These are phyloP conservation scores for Lerema accius DNA, from an alignment of 1,140 invertebrate species.

Conservation along the genomic window DNA sequence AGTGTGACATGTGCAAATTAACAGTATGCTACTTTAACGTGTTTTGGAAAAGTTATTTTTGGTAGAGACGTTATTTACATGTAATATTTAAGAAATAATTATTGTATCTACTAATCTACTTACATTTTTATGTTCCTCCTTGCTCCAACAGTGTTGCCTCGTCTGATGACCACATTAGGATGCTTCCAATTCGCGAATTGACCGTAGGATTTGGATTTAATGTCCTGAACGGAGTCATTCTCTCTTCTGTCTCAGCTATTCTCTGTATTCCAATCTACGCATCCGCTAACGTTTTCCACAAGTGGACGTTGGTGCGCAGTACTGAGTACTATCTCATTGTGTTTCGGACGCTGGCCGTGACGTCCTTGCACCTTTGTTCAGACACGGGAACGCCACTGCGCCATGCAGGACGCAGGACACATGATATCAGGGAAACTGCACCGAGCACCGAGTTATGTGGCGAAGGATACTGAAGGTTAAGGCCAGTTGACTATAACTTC, in stretches of 20 bases:
- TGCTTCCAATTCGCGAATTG: too few relatives aligned
- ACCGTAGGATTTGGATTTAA: too few relatives aligned
- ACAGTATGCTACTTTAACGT: not conserved
- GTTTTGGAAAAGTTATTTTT: not conserved
- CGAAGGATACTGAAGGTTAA: slow-evolving; percentile 13
- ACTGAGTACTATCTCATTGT: slow-evolving; percentile 44
- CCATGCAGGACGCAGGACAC: slow-evolving; percentile 13
- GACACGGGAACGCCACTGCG: slow-evolving; percentile 17
- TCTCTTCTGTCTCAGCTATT: too few relatives aligned
- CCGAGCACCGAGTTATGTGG: slow-evolving; percentile 3
- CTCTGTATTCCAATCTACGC: not conserved
- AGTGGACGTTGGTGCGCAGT: not conserved
- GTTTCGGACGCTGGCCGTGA: slow-evolving; percentile 42
- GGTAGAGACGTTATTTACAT: too few relatives aligned
- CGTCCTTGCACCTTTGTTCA: slow-evolving; percentile 58
- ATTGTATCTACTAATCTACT: too few relatives aligned
- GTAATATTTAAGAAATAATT: too few relatives aligned
- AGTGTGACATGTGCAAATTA: not conserved
- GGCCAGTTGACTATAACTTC: not conserved
- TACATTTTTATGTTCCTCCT: not conserved
- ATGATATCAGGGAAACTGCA: slow-evolving; percentile 24
- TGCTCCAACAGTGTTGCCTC: too few relatives aligned
- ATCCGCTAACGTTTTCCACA: not conserved
- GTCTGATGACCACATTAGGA: too few relatives aligned
- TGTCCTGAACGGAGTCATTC: too few relatives aligned